Evolutionary conservation across 2,113 vertebrate species (phyloP).

Genomic region (Chlamydotis undulata): DNA sequence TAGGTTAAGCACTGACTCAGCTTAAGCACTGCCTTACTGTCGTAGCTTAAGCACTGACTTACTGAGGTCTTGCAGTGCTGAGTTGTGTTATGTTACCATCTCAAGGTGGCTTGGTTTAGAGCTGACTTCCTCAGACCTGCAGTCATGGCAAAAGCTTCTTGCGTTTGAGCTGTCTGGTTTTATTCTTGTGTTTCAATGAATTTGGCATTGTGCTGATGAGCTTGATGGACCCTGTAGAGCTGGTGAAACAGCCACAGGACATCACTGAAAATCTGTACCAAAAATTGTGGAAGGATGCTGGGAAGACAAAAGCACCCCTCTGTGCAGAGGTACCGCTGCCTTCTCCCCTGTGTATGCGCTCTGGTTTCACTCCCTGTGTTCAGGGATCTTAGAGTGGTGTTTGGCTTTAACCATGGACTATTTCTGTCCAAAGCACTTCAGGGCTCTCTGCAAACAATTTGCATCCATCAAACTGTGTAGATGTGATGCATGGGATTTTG

Average conservation of each 20-base stretch:
- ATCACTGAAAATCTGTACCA: slow-evolving; percentile 88
- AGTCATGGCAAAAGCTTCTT: not conserved
- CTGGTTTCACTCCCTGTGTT: not conserved
- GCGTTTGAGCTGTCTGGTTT: not conserved
- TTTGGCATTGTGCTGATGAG: slow-evolving; percentile 89
- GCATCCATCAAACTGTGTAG: not conserved
- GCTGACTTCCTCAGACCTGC: not conserved
- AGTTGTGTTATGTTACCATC: not conserved
- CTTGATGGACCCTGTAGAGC: slow-evolving; percentile 78
- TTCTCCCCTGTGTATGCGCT: not conserved
- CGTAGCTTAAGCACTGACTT: not conserved
- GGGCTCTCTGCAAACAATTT: not conserved
- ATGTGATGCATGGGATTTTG: too few species aligned
- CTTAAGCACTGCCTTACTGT: not conserved
- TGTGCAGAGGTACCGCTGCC: slow-evolving; percentile 19
- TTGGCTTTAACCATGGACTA: not conserved
- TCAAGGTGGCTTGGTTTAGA: not conserved
- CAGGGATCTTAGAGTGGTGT: not conserved
- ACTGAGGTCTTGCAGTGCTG: not conserved
- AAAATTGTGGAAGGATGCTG: slow-evolving; percentile 59
- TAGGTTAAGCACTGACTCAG: not conserved
- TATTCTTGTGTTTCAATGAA: slow-evolving; percentile 85
- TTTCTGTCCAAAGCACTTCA: not conserved
- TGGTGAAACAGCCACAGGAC: slow-evolving; percentile 90
- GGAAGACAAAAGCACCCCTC: not conserved